Evolutionary conservation across 2,888 invertebrate species (phyloP).

Genomic region (Zeuzera pyrina): DNA sequence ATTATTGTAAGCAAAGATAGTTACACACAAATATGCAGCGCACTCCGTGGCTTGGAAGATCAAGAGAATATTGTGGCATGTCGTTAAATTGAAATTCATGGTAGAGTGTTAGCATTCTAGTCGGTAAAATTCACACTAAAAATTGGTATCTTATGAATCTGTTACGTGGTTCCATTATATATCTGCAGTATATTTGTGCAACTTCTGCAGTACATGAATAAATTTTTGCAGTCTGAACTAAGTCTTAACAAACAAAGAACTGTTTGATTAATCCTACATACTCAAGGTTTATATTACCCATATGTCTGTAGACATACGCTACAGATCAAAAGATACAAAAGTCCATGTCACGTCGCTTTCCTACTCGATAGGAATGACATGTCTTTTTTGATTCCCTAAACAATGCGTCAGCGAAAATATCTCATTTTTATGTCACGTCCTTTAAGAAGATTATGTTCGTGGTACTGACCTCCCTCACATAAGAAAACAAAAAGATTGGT

Average conservation of each 20-base stretch:
- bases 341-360: constrained; percentile 23
- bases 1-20: too few relatives aligned
- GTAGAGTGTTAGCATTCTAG: constrained; percentile 27
- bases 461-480: constrained; percentile 43
- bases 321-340: constrained; percentile 15
- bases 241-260: too few relatives aligned
- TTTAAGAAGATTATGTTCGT: constrained; percentile 42
- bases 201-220: too few relatives aligned
- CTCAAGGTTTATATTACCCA: background rate
- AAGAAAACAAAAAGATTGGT: constrained; percentile 37
- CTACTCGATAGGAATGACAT: constrained; percentile 14
- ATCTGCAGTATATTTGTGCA: too few relatives aligned
- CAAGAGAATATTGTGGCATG: too few relatives aligned
- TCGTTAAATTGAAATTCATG: constrained; percentile 45
- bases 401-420: constrained; percentile 54
- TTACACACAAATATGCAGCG: too few relatives aligned
- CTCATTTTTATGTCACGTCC: constrained; percentile 51
- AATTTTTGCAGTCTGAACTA: too few relatives aligned
- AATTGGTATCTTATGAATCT: too few relatives aligned
- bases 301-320: too few relatives aligned
- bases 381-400: constrained; percentile 34
- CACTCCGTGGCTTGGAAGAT: too few relatives aligned
- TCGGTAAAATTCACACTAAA: too few relatives aligned
- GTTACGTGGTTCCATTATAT: too few relatives aligned
- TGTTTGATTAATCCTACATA: background rate